phyloP scores from a whole-genome alignment of 2,113 vertebrate species.

The Herpetotheres cachinnans region DNA sequence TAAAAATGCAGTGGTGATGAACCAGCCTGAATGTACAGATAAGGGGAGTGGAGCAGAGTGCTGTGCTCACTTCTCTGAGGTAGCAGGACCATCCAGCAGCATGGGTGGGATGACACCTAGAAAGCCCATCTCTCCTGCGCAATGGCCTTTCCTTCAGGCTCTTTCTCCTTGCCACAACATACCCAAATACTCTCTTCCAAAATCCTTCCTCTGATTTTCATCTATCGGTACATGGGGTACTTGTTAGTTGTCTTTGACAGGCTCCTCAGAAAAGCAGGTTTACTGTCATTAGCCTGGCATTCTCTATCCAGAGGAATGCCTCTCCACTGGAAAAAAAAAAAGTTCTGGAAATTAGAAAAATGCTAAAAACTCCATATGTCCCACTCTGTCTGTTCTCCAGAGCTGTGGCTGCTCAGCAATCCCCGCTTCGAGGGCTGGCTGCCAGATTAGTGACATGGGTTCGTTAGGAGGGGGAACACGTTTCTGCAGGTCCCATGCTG shows the following conservation, averaged over 20 bases:
- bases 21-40: background rate
- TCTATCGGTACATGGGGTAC: too few relatives aligned
- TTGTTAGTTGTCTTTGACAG: background rate
- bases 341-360: background rate
- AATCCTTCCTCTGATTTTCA: background rate
- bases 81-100: background rate
- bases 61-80: background rate
- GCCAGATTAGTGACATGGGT: constrained; percentile 4
- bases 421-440: background rate
- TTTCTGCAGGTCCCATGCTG: constrained; percentile 24
- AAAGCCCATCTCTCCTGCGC: background rate
- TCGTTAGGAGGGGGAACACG: background rate
- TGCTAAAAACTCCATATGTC: background rate
- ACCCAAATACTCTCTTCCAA: background rate
- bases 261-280: background rate
- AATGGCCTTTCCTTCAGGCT: background rate
- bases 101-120: background rate
- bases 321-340: background rate
- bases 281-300: background rate
- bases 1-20: background rate
- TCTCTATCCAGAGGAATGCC: background rate
- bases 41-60: background rate
- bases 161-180: background rate
- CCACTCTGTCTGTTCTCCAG: background rate
- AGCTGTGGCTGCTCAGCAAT: constrained; percentile 7